A percentile compares a stretch with the other conserved stretches of the same genome.
Evolutionary conservation across 2,888 invertebrate genomes (phyloP).

Genomic region (Mantis religiosa): DNA sequence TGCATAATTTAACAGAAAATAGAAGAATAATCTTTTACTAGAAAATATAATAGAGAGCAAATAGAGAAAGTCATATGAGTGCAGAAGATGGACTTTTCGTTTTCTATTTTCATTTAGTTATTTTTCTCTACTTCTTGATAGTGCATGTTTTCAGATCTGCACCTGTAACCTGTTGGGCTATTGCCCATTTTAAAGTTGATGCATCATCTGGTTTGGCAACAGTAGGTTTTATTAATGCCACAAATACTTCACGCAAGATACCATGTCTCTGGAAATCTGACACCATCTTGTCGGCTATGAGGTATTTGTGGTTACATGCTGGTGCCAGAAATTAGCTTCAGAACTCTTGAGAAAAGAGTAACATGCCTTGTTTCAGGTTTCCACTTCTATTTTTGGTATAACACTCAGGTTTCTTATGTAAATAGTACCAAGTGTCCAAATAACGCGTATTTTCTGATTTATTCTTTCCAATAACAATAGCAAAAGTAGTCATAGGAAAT

Average conservation of each 20-base stretch:
- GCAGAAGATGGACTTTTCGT: too few relatives aligned
- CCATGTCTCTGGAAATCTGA: not conserved
- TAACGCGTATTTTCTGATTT: too few relatives aligned
- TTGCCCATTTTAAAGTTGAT: not conserved
- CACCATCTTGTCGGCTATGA: not conserved
- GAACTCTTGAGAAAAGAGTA: not conserved
- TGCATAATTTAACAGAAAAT: too few relatives aligned
- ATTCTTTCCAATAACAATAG: too few relatives aligned
- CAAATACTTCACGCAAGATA: not conserved
- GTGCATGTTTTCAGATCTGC: not conserved
- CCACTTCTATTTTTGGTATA: not conserved
- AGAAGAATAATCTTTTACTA: too few relatives aligned
- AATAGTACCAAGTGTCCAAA: too few relatives aligned
- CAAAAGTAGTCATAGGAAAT: too few relatives aligned
- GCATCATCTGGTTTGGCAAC: not conserved
- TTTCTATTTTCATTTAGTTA: too few relatives aligned
- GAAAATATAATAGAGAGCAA: too few relatives aligned
- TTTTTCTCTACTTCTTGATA: not conserved
- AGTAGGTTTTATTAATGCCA: not conserved
- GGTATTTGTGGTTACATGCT: not conserved
- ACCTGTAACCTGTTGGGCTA: not conserved
- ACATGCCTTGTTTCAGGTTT: not conserved
- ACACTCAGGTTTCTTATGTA: not conserved
- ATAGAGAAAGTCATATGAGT: too few relatives aligned
- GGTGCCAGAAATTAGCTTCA: not conserved